Evolutionary conservation across 2,113 vertebrate species (phyloP).

Genomic region (Antennarius striatus): DNA sequence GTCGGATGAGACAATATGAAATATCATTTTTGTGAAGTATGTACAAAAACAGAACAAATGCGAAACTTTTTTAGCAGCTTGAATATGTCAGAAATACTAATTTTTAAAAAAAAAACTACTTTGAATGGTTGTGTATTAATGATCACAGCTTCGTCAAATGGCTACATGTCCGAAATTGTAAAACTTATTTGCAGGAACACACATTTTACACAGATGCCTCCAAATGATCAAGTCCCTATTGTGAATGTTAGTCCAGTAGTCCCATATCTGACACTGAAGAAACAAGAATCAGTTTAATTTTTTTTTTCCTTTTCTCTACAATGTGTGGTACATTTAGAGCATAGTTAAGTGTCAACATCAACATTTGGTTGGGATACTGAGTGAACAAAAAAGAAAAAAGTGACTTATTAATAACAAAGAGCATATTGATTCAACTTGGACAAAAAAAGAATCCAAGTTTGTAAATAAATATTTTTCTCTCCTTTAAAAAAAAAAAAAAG

Average conservation of each 20-base stretch:
- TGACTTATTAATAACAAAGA: conserved; percentile 61
- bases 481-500: conserved; percentile 60
- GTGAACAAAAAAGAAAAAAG: conserved; percentile 54
- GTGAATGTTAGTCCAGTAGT: conserved; percentile 54
- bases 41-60: conserved; percentile 57
- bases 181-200: conserved; percentile 36
- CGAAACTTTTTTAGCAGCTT: conserved; percentile 67
- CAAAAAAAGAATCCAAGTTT: conserved; percentile 67
- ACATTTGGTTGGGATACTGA: conserved; percentile 60
- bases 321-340: conserved; percentile 62
- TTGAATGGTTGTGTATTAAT: conserved; percentile 50
- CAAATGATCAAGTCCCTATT: conserved; percentile 22
- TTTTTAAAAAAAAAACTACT: conserved; percentile 71
- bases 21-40: conserved; percentile 38
- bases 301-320: conserved; percentile 44
- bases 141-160: conserved; percentile 46
- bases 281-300: conserved; percentile 64
- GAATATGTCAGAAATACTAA: conserved; percentile 72
- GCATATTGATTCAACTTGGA: conserved; percentile 60
- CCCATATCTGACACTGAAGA: conserved; percentile 59
- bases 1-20: conserved; percentile 43
- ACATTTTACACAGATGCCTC: conserved; percentile 40
- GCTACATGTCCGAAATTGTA: conserved; percentile 33
- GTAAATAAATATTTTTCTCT: conserved; percentile 81
- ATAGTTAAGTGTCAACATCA: conserved; percentile 51